Percentiles rank a stretch among this genome's conserved stretches.
These are phyloP conservation scores for Eptesicus fuscus DNA, from an alignment of 2,113 vertebrate genomes.

Conservation along the genomic window DNA sequence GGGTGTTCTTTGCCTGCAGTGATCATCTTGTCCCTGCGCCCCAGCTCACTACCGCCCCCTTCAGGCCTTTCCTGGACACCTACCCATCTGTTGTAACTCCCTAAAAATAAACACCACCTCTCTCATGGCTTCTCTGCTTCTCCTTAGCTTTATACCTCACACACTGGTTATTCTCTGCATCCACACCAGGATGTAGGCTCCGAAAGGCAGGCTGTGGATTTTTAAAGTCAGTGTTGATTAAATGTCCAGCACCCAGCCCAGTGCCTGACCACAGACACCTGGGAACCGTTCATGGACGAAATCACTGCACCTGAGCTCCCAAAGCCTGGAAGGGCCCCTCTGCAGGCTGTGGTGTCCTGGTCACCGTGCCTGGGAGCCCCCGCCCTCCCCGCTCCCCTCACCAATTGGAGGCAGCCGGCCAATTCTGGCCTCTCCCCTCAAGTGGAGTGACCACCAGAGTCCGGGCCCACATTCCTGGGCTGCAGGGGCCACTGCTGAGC, in stretches of 20 bases:
- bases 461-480: neutral
- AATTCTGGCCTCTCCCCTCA: neutral
- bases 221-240: no score
- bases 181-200: neutral
- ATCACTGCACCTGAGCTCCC: no score
- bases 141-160: neutral
- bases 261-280: neutral
- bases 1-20: neutral
- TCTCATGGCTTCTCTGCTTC: neutral
- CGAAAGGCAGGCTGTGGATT: neutral
- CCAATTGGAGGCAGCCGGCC: no score
- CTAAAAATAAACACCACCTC: neutral
- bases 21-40: neutral
- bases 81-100: neutral
- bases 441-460: neutral
- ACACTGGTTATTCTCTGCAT: neutral
- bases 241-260: neutral
- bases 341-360: neutral
- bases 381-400: neutral
- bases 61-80: neutral
- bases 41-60: neutral
- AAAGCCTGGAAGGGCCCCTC: neutral
- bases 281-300: accelerated
- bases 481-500: neutral
- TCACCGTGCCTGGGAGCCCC: no score